phyloP scores from a whole-genome alignment of 2,888 invertebrate genomes.

The Lydus trimaculatus region DNA sequence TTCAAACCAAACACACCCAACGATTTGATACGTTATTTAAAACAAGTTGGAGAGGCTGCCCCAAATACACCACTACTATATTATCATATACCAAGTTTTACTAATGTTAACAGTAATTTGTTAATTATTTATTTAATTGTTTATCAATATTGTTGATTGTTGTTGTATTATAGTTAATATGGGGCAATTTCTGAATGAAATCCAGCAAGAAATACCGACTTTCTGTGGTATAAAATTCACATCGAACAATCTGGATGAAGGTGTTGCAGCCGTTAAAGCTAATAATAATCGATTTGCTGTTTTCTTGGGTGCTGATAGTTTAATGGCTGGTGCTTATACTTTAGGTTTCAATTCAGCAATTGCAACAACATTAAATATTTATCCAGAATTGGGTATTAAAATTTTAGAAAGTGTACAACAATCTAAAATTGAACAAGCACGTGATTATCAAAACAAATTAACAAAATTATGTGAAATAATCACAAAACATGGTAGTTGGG shows the following conservation, averaged over 20 bases:
- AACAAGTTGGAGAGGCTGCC: slow-evolving; percentile 72
- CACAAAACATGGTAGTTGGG: slow-evolving; percentile 68
- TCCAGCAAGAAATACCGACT: slow-evolving; percentile 71
- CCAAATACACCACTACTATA: slow-evolving; percentile 80
- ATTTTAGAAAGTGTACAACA: slow-evolving; percentile 64
- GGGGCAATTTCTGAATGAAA: slow-evolving; percentile 71
- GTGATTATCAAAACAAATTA: slow-evolving; percentile 63
- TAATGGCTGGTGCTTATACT: slow-evolving; percentile 71
- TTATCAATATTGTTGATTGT: neutral
- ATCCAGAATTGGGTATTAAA: slow-evolving; percentile 66
- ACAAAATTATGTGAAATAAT: slow-evolving; percentile 62
- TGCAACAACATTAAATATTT: slow-evolving; percentile 73
- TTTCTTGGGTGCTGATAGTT: slow-evolving; percentile 73
- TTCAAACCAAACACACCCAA: slow-evolving; percentile 71
- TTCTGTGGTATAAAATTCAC: slow-evolving; percentile 87
- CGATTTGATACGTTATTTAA: slow-evolving; percentile 72
- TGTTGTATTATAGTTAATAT: slow-evolving; percentile 69
- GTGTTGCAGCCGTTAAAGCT: slow-evolving; percentile 59
- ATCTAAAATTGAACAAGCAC: slow-evolving; percentile 62
- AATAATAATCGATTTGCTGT: slow-evolving; percentile 64
- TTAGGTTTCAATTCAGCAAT: slow-evolving; percentile 78
- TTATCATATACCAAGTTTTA: slow-evolving; percentile 81
- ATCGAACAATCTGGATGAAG: slow-evolving; percentile 74
- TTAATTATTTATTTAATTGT: neutral
- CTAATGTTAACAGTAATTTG: slow-evolving; percentile 73